Evolutionary conservation across 2,888 invertebrate genomes (phyloP).

Genomic region (Adelphocoris suturalis): DNA sequence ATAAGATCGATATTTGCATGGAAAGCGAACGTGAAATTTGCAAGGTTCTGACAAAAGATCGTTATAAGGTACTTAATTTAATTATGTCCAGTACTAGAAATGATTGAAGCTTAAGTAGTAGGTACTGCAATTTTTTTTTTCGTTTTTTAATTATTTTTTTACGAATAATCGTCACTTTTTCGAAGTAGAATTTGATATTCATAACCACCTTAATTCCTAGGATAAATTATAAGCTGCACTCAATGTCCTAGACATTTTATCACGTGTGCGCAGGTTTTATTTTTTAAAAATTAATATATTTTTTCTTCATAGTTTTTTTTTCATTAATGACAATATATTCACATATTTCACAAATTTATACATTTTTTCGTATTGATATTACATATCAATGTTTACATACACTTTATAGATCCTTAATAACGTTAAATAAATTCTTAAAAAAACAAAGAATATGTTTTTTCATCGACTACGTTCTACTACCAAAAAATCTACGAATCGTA

Average conservation of each 20-base stretch:
- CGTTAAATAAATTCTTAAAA: conserved; percentile 72
- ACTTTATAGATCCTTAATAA: conserved; percentile 65
- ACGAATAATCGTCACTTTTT: conserved; percentile 24
- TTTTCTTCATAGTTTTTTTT: conserved; percentile 19
- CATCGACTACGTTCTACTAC: conserved; percentile 42
- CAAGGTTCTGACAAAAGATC: conserved; percentile 18
- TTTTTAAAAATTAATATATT: conserved; percentile 66
- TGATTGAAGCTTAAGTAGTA: conserved; percentile 12
- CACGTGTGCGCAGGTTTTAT: conserved; percentile 71
- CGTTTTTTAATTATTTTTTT: background rate
- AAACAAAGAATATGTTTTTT: conserved; percentile 16
- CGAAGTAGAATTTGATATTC: conserved; percentile 6
- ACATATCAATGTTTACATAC: conserved; percentile 62
- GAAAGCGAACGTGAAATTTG: conserved; percentile 36
- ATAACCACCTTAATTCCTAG: conserved; percentile 31
- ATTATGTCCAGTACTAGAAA: conserved; percentile 9
- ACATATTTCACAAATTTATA: conserved; percentile 73
- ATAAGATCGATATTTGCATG: background rate
- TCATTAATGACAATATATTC: conserved; percentile 66
- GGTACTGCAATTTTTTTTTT: background rate
- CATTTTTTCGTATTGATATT: conserved; percentile 68
- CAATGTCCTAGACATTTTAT: conserved; percentile 73
- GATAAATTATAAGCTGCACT: conserved; percentile 58
- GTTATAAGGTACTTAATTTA: background rate
- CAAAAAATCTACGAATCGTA: conserved; percentile 66